Base-by-base conservation (phyloP, 2,113 vertebrate genomes). In the Antechinus flavipes region DNA sequence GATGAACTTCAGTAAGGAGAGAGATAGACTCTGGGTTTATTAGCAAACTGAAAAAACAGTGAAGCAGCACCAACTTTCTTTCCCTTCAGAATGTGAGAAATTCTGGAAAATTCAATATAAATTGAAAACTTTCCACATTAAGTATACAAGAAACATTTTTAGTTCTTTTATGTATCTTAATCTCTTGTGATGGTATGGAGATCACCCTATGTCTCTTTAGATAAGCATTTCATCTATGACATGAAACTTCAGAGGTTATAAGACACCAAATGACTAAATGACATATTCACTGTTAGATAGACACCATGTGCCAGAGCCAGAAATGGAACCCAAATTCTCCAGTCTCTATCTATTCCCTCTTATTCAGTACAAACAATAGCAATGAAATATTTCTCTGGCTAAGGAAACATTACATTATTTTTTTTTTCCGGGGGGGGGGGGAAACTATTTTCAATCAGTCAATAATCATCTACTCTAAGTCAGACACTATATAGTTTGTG, bases 101-200 rank as follows among this genome's bases (percentile, higher is more conserved):
- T n/a, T 1, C 14, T 14, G 6, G 3, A n/a, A n/a, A 35, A 35
- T 0, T 6, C 3, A 76, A n/a, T 30, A 14, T 11, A 11, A 76
- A 0, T 76, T 76, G 3, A 76, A 76, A 14, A 16, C 3, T 35
- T 76, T 19, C 3, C 12, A 16, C 58, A 19, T 12, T 61, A 30
- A 2, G 30, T 10, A 10, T 27, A 27, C 1, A 35, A 61, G 27
- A 61, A 10, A 10, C 58, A 25, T 61, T n/a, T 76, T n/a, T 30
- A 9, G 50, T n/a, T n/a, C 30, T 68, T 35, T n/a, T 19, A 16
- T 14, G 16, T 16, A 5, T 68, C 30, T n/a, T 76, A 76, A 76
- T 76, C 14, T 76, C 14, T 19, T n/a, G 14, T 3, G 35, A 19
- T 76, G 3, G 35, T 76, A 6, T 76, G 61, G 58, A 61, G 3